These are phyloP conservation scores for Scyliorhinus canicula DNA, from an alignment of 2,797 vertebrate species.

Conservation along the genomic window DNA sequence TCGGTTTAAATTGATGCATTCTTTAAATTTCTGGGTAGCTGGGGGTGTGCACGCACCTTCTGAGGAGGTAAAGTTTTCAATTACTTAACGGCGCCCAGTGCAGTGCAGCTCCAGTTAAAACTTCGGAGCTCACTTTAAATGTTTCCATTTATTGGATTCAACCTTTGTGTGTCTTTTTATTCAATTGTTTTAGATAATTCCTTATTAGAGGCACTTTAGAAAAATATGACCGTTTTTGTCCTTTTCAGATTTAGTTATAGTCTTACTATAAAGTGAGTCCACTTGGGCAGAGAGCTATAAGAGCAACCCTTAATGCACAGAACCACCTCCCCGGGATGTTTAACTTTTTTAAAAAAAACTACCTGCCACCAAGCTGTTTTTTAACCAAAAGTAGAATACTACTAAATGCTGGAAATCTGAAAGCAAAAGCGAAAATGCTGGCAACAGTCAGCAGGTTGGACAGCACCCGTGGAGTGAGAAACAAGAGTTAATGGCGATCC, in stretches of 20 bases:
- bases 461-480: background rate
- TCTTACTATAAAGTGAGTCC: background rate
- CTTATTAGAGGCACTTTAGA: background rate
- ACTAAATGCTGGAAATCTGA: background rate
- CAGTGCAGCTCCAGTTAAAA: background rate
- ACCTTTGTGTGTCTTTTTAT: background rate
- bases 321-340: background rate
- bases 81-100: background rate
- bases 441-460: background rate
- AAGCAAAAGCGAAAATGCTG: background rate
- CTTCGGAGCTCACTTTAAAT: background rate
- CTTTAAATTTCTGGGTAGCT: background rate
- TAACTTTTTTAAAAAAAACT: background rate
- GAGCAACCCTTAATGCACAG: background rate
- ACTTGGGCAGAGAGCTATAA: background rate
- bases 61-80: background rate
- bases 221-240: background rate
- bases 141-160: background rate
- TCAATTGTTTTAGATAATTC: background rate
- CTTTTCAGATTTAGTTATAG: background rate
- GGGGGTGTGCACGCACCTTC: background rate
- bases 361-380: background rate
- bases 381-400: background rate
- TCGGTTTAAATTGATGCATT: background rate
- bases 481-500: background rate